phyloP scores from a whole-genome alignment of 2,888 invertebrate species.

The Lochmaea capreae region DNA sequence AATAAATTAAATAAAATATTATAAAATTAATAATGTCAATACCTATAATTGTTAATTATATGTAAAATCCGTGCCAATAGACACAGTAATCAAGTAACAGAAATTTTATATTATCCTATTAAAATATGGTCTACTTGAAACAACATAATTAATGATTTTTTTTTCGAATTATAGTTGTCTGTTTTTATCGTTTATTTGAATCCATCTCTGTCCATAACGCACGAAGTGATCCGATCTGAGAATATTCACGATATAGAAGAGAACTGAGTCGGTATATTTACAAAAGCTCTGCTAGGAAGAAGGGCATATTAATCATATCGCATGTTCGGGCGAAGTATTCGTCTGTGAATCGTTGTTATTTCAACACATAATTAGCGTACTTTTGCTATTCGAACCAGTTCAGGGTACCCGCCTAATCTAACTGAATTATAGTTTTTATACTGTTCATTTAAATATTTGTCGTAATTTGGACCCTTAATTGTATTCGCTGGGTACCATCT shows the following conservation, averaged over 20 bases:
- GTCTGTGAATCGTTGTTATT: slow-evolving; percentile 50
- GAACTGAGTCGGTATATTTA: slow-evolving; percentile 56
- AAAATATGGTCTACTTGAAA: too few species aligned
- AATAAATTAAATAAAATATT: too few species aligned
- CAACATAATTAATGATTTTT: too few species aligned
- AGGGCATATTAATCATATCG: slow-evolving; percentile 66
- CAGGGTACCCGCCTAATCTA: slow-evolving; percentile 16
- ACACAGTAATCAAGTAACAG: too few species aligned
- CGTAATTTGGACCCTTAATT: slow-evolving; percentile 2
- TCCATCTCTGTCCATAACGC: slow-evolving; percentile 17
- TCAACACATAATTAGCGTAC: slow-evolving; percentile 53
- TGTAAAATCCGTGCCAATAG: too few species aligned
- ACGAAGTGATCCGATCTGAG: slow-evolving; percentile 32
- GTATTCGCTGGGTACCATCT: neutral
- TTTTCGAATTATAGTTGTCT: neutral
- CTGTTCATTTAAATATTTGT: slow-evolving; percentile 18
- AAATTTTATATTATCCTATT: too few species aligned
- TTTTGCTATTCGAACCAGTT: slow-evolving; percentile 27
- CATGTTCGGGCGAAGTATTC: slow-evolving; percentile 60
- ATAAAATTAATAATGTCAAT: too few species aligned
- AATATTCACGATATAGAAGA: slow-evolving; percentile 29
- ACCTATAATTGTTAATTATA: too few species aligned
- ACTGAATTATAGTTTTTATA: slow-evolving; percentile 11
- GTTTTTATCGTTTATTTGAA: neutral
- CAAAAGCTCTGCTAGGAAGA: slow-evolving; percentile 58